Conservation (phyloP, 1,140 invertebrate species). For the Odontomachus brunneus region DNA sequence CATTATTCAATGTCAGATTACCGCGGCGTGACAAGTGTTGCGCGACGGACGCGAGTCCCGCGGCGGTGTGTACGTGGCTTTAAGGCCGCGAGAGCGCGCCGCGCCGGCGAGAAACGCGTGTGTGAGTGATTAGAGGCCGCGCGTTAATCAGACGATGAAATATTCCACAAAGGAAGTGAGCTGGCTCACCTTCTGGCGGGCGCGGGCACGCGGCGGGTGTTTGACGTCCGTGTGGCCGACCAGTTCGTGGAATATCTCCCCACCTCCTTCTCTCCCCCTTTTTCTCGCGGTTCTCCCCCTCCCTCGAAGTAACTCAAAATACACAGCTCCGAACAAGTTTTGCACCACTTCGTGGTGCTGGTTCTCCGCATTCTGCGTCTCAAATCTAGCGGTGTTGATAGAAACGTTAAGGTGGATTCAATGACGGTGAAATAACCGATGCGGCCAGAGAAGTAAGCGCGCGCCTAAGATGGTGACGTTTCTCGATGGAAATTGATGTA, state of each 20-base stretch:
- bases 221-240: conserved; percentile 40
- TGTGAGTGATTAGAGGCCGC: conserved; percentile 75
- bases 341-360: conserved; percentile 36
- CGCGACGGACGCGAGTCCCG: conserved; percentile 36
- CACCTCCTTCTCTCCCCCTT: too few relatives aligned
- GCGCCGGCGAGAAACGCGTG: conserved; percentile 60
- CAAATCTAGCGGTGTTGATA: not conserved
- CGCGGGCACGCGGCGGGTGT: conserved; percentile 43
- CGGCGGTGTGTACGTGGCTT: conserved; percentile 61
- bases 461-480: too few relatives aligned
- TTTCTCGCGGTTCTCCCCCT: conserved; percentile 1
- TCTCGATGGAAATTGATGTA: too few relatives aligned
- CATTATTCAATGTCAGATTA: conserved; percentile 71
- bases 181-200: conserved; percentile 55
- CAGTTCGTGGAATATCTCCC: conserved; percentile 64
- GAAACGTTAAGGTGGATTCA: not conserved
- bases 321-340: conserved; percentile 47
- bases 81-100: conserved; percentile 25
- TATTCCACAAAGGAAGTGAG: conserved; percentile 72
- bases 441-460: too few relatives aligned
- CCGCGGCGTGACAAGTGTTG: conserved; percentile 67
- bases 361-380: not conserved
- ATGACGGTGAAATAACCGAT: too few relatives aligned
- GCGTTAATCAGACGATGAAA: conserved; percentile 79
- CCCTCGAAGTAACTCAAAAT: conserved; percentile 41